phyloP scores from a whole-genome alignment of 2,113 vertebrate species.

The Redunca redunca region DNA sequence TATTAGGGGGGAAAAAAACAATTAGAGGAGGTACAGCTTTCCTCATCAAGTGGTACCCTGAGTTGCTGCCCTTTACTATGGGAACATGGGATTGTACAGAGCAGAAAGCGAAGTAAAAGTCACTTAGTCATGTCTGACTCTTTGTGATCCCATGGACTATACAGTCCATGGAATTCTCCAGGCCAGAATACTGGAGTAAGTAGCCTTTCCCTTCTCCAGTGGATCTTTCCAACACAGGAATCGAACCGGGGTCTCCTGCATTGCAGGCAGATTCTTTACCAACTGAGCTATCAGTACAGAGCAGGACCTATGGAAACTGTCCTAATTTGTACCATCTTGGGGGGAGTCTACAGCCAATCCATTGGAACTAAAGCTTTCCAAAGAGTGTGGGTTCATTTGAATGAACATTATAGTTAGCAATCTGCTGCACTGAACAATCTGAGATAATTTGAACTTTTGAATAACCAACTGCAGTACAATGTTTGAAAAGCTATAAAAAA shows the following conservation, averaged over 20 bases:
- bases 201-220: not conserved
- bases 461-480: slow-evolving; percentile 46
- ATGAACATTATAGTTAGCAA: not conserved
- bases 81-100: not conserved
- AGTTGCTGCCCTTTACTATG: not conserved
- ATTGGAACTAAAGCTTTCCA: not conserved
- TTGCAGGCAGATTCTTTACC: not conserved
- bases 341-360: not conserved
- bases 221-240: not conserved
- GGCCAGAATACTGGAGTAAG: not conserved
- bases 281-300: not conserved
- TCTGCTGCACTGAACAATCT: slow-evolving; percentile 20
- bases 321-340: not conserved
- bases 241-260: not conserved
- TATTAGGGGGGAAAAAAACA: not conserved
- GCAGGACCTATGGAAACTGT: not conserved
- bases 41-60: not conserved
- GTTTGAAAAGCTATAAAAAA: slow-evolving; percentile 65
- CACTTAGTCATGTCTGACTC: not conserved
- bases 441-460: slow-evolving; percentile 64
- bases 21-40: not conserved
- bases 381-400: not conserved
- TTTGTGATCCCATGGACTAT: not conserved
- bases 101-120: not conserved
- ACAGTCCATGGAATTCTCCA: not conserved